Evolutionary conservation across 2,888 invertebrate genomes (phyloP).

Genomic region (Patella ulyssiponensis): DNA sequence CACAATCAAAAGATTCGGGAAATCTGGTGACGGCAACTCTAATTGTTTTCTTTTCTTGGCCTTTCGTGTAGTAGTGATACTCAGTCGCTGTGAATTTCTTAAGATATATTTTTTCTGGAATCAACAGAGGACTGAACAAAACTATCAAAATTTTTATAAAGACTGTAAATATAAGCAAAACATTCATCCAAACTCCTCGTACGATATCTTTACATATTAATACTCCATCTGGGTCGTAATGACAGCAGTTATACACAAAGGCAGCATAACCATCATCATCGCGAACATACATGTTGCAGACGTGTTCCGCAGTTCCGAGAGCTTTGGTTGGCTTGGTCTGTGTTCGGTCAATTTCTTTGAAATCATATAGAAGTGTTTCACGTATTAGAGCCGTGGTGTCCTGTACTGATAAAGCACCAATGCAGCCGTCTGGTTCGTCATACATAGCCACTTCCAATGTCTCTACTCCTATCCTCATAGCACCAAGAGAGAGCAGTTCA

Average conservation of each 20-base stretch:
- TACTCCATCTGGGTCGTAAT: conserved; percentile 17
- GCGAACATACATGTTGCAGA: conserved; percentile 46
- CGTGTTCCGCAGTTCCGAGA: conserved; percentile 18
- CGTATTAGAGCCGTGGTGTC: conserved; percentile 36
- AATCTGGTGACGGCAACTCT: conserved; percentile 19
- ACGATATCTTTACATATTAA: conserved; percentile 36
- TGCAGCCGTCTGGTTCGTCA: conserved; percentile 52
- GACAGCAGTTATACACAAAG: conserved; percentile 42
- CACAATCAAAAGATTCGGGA: conserved; percentile 30
- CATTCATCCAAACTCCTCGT: conserved; percentile 46
- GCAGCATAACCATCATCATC: conserved; percentile 30
- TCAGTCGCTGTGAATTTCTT: conserved; percentile 23
- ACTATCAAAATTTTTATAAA: conserved; percentile 55
- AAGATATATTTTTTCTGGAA: conserved; percentile 53
- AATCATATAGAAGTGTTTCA: conserved; percentile 51
- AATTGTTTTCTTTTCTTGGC: neutral
- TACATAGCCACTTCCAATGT: conserved; percentile 45
- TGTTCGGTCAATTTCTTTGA: conserved; percentile 31
- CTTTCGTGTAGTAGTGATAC: neutral
- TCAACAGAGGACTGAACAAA: conserved; percentile 55
- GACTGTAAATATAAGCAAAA: conserved; percentile 49
- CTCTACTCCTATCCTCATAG: conserved; percentile 55
- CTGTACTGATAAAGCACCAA: conserved; percentile 33
- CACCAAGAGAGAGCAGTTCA: conserved; percentile 53
- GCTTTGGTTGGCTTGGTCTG: too few relatives aligned